A percentile compares a stretch with the other conserved stretches of the same genome.
Conservation (phyloP, 2,888 invertebrate genomes). For the Tenthredo distinguenda region DNA sequence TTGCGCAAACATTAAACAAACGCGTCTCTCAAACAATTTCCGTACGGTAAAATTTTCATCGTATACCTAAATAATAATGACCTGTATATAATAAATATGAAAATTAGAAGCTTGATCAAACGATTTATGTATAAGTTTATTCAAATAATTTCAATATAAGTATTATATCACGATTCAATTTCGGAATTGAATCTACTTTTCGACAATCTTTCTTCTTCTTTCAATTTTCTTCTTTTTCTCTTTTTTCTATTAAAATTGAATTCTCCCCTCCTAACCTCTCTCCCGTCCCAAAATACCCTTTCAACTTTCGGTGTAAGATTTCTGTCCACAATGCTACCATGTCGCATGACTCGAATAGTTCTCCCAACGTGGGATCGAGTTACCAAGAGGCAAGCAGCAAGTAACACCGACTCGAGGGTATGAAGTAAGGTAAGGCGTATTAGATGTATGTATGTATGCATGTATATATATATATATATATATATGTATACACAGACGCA, state of each 20-base stretch:
- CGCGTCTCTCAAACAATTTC: neutral
- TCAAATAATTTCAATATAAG: no score
- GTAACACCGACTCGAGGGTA: neutral
- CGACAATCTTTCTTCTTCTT: neutral
- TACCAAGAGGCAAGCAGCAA: neutral
- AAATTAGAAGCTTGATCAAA: neutral
- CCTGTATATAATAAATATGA: neutral
- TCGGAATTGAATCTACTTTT: neutral
- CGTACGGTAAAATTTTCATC: neutral
- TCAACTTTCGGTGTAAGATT: conserved; percentile 22
- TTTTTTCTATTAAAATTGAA: neutral
- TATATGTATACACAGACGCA: neutral
- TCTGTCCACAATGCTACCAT: neutral
- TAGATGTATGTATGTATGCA: neutral
- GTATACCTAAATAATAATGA: neutral
- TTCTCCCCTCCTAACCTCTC: neutral
- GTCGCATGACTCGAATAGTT: conserved; percentile 12
- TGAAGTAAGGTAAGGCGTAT: neutral
- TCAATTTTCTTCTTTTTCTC: neutral
- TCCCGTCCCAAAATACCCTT: neutral
- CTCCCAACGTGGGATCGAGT: neutral
- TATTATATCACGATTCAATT: neutral
- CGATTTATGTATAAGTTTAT: no score
- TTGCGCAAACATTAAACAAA: conserved; percentile 25
- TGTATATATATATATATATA: neutral